Evolutionary conservation across 2,113 vertebrate species (phyloP).

Genomic region (Dinomys branickii): DNA sequence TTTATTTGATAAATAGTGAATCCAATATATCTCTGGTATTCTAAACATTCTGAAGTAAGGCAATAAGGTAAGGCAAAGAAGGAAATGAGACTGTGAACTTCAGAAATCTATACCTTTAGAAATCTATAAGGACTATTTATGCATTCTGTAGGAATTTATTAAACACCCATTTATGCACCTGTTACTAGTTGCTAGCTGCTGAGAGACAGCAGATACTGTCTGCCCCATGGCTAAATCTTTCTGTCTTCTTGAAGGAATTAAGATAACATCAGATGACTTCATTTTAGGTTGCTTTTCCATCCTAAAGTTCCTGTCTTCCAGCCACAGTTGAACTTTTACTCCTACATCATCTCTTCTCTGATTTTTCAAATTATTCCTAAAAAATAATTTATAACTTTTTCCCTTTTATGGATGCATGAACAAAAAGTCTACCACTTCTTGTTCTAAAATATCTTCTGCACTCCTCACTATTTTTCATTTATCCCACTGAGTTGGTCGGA

Average conservation of each 20-base stretch:
- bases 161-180: slow-evolving; percentile 6
- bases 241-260: slow-evolving; percentile 52
- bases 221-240: not conserved
- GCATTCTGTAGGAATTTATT: not conserved
- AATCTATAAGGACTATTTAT: not conserved
- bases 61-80: not conserved
- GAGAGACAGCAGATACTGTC: slow-evolving; percentile 24
- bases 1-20: slow-evolving; percentile 62
- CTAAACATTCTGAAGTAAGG: not conserved
- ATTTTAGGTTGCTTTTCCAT: not conserved
- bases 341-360: not conserved
- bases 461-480: not conserved
- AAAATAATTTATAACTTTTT: not conserved
- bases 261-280: slow-evolving; percentile 58
- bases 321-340: slow-evolving; percentile 28
- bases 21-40: not conserved
- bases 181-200: not conserved
- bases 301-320: not conserved
- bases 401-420: not conserved
- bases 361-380: not conserved
- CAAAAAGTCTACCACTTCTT: not conserved
- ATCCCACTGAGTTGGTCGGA: not conserved
- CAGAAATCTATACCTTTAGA: not conserved
- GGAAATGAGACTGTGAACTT: not conserved
- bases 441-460: not conserved